Conservation (phyloP, 2,888 invertebrate genomes). For the Leucania comma region DNA sequence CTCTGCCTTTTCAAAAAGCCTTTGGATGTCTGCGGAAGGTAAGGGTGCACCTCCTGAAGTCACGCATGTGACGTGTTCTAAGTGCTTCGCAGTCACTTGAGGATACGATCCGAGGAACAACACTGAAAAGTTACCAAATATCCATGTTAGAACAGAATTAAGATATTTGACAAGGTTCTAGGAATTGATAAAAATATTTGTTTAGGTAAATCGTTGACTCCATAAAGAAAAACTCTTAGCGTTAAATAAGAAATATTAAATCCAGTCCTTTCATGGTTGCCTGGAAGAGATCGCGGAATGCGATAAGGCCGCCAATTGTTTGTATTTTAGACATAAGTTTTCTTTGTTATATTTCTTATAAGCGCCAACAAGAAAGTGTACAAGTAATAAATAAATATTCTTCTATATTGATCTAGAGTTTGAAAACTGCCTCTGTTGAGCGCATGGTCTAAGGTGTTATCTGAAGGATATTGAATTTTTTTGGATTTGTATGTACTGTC, state of each 20-base stretch:
- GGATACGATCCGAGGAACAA: constrained; percentile 92
- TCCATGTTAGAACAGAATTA: no score
- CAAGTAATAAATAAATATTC: no score
- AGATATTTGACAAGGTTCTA: no score
- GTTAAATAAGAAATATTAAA: no score
- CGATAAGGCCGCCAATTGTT: no score
- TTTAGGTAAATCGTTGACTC: not conserved
- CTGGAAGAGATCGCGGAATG: no score
- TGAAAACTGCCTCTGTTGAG: not conserved
- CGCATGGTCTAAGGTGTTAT: not conserved
- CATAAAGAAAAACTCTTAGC: no score
- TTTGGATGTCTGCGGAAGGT: constrained; percentile 90
- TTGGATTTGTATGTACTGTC: not conserved
- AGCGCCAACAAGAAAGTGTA: no score
- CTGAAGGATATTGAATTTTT: no score
- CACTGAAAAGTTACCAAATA: constrained; percentile 80
- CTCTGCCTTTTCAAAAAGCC: constrained; percentile 86
- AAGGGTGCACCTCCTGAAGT: constrained; percentile 93
- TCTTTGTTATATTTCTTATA: no score
- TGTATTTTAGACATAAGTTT: no score
- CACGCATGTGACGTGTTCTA: constrained; percentile 87
- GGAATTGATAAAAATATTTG: not conserved
- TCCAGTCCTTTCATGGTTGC: no score
- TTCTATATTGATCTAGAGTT: not conserved
- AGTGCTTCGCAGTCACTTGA: constrained; percentile 90